Evolutionary conservation across 2,888 invertebrate species (phyloP), one percentile per base, ranked within the genome.

Genomic region (Dromius quadrimaculatus): DNA sequence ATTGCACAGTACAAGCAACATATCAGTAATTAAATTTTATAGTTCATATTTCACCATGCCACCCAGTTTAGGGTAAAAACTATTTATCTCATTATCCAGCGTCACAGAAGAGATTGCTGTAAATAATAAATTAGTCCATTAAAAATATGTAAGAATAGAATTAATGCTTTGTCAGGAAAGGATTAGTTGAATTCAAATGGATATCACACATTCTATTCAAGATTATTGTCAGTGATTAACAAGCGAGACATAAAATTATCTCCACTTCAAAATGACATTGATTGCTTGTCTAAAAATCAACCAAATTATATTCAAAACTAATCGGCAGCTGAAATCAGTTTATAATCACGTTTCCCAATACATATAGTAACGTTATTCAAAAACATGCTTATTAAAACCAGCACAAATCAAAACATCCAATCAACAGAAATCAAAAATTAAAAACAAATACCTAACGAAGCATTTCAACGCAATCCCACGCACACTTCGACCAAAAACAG

Each of bases 381-480:
- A 28, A 61, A 41, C 38, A 38, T 45, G 41, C 63, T 43, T 63
- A 63, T 63, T 63, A 63, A 63, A 63, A 63, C 43, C 38, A 28
- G 41, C 43, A 45, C 63, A 28, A 63, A 63, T 63, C 63, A 45
- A 22, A 45, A 38, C 43, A 28, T 41, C 41, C 63, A 41, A 63
- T 63, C 63, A 63, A 61, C 43, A 41, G 43, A 63, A 43, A 63
- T 63, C 63, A 63, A 63, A 34, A 63, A 63, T 45, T 63, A 62
- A 62, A 62, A 43, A 63, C 63, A 63, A 63, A 63, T 57, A 34
- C 57, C 45, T 63, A 63, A 63, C 63, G 63, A 63, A 63, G 45
- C 63, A 45, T 63, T 63, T 63, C 63, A 63, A 63, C 63, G 41
- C 45, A 41, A 36, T 59, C 59, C 38, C 38, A 62, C 43, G 62